A percentile compares a stretch with the other conserved stretches of the same genome.
Conservation (phyloP, 2,113 vertebrate species). For the Octodon degus region DNA sequence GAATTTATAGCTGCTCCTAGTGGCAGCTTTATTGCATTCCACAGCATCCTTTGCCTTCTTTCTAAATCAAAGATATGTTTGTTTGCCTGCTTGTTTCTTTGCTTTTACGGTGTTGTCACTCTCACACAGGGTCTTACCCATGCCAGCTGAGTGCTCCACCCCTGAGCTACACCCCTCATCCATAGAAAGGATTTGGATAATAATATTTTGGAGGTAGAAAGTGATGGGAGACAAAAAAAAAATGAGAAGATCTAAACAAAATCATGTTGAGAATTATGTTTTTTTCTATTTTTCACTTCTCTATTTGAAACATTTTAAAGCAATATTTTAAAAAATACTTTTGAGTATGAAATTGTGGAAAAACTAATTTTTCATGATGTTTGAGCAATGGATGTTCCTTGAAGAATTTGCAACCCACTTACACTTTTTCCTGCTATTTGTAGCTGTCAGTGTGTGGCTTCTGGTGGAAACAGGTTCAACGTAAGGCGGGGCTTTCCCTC, state of each 20-base stretch:
- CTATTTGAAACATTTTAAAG: slow-evolving; percentile 62
- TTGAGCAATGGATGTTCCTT: slow-evolving; percentile 53
- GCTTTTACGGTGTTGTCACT: background rate
- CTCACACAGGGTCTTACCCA: background rate
- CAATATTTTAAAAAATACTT: slow-evolving; percentile 32
- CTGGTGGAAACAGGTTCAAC: slow-evolving; percentile 33
- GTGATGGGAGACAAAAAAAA: slow-evolving; percentile 51
- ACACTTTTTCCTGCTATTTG: background rate
- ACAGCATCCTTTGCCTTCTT: background rate
- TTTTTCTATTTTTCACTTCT: slow-evolving; percentile 61
- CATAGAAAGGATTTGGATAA: background rate
- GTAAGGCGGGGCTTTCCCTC: background rate
- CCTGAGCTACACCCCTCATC: background rate
- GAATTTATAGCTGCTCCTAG: slow-evolving; percentile 67
- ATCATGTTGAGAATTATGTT: background rate
- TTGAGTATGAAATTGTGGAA: slow-evolving; percentile 62
- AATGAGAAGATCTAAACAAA: slow-evolving; percentile 62
- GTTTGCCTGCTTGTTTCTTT: background rate
- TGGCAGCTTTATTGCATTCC: background rate
- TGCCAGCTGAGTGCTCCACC: background rate
- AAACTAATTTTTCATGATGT: slow-evolving; percentile 51
- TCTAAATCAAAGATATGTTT: background rate
- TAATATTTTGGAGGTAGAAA: slow-evolving; percentile 62
- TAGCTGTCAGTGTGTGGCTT: background rate
- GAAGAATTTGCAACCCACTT: background rate